Evolutionary conservation across 2,113 vertebrate species (phyloP).

Genomic region (Phrynocephalus versicolor): DNA sequence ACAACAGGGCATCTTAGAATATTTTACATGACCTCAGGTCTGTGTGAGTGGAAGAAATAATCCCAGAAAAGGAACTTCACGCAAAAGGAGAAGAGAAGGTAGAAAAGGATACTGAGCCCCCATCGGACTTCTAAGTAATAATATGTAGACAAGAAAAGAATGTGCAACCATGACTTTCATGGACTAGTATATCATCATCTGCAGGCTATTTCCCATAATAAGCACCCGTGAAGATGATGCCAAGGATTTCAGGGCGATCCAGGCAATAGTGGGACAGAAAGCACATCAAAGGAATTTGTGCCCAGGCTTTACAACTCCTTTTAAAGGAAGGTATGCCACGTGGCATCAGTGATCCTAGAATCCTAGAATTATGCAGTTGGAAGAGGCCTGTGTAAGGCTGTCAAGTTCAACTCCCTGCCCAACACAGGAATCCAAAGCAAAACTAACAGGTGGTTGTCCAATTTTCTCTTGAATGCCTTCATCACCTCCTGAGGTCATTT

Average conservation of each 20-base stretch:
- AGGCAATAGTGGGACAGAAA: too few relatives aligned
- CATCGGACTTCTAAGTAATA: background rate
- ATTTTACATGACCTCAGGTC: background rate
- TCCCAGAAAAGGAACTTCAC: background rate
- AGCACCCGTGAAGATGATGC: background rate
- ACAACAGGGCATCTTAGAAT: too few relatives aligned
- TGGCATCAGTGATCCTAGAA: background rate
- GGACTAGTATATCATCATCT: background rate
- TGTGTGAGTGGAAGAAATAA: background rate
- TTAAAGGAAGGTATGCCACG: background rate
- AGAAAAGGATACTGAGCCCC: background rate
- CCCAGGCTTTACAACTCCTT: background rate
- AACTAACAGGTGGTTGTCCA: too few relatives aligned
- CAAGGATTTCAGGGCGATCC: background rate
- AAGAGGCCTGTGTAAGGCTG: background rate
- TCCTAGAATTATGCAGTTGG: background rate
- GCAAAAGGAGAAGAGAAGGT: background rate
- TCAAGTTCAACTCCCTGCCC: too few relatives aligned
- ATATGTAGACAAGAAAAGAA: background rate
- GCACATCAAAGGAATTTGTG: background rate
- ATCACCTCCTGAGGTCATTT: too few relatives aligned
- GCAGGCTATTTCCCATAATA: background rate
- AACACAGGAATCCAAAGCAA: too few relatives aligned
- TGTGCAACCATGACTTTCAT: background rate
- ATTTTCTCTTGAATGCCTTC: too few relatives aligned